Conservation (phyloP, 2,113 vertebrate species). For the Clinocottus analis region DNA sequence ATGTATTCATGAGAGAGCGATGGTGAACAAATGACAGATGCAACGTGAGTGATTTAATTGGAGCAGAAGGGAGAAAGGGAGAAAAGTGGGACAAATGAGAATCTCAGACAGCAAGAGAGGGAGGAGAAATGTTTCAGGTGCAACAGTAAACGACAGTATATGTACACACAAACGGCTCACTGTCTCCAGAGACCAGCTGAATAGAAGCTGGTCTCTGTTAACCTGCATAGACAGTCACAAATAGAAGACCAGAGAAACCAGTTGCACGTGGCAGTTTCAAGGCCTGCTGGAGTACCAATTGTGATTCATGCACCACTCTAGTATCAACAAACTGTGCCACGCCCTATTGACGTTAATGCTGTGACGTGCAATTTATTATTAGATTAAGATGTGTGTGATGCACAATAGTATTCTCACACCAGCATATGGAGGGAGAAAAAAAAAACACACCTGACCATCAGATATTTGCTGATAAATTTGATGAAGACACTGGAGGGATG, state of each 20-base stretch:
- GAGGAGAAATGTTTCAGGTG: constrained; percentile 43
- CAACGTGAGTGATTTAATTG: constrained; percentile 24
- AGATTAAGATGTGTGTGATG: constrained; percentile 32
- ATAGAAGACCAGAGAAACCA: constrained; percentile 48
- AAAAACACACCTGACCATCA: constrained; percentile 66
- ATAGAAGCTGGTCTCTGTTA: constrained; percentile 31
- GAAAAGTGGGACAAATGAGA: constrained; percentile 60
- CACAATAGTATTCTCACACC: constrained; percentile 48
- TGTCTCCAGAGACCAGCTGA: constrained; percentile 51
- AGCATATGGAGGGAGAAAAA: constrained; percentile 19
- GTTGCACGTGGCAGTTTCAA: constrained; percentile 36
- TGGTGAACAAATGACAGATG: constrained; percentile 37
- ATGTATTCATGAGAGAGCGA: constrained; percentile 11
- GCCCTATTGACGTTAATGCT: constrained; percentile 26
- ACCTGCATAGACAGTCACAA: constrained; percentile 17
- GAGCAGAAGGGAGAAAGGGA: constrained; percentile 44
- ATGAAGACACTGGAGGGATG: constrained; percentile 69
- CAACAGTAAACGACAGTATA: constrained; percentile 15
- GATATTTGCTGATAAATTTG: constrained; percentile 68
- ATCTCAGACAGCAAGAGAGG: constrained; percentile 51
- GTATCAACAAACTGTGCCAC: constrained; percentile 47
- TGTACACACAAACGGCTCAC: constrained; percentile 40
- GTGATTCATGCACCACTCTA: constrained; percentile 62
- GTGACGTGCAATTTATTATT: constrained; percentile 34
- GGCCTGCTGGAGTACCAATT: background rate